Conservation (phyloP, 2,888 invertebrate species). For the Apamea epomidion region DNA sequence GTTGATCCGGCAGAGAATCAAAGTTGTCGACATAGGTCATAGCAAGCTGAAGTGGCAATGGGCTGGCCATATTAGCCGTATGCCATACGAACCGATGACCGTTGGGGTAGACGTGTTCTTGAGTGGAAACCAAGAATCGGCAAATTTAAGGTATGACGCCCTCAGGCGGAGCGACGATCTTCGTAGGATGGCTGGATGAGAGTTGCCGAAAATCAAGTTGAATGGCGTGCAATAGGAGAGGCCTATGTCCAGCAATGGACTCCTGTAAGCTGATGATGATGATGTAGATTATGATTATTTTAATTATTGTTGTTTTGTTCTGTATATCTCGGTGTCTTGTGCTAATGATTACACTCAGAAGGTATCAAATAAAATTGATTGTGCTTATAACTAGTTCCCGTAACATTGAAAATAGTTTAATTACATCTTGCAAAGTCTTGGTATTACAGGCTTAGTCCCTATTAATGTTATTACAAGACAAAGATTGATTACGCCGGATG, state of each 20-base stretch:
- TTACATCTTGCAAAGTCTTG: conserved; percentile 33
- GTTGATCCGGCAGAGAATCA: no score
- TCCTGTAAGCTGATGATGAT: background rate
- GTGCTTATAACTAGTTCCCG: background rate
- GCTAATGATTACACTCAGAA: background rate
- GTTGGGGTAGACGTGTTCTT: background rate
- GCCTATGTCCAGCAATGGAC: background rate
- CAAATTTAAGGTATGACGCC: background rate
- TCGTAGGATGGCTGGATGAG: background rate
- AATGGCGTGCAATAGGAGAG: background rate
- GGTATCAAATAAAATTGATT: conserved; percentile 15
- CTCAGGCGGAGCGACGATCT: background rate
- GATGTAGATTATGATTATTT: background rate
- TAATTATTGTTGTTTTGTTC: background rate
- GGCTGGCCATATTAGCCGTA: background rate
- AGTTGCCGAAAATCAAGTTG: background rate
- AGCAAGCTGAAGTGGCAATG: background rate
- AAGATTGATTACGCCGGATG: conserved; percentile 69
- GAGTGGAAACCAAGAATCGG: background rate
- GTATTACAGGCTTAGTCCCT: conserved; percentile 43
- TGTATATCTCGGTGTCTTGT: background rate
- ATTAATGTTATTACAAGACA: conserved; percentile 63
- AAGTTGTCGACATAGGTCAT: no score
- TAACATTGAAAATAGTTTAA: conserved; percentile 41
- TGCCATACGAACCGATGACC: background rate